These are phyloP conservation scores for Antheraea pernyi DNA, from an alignment of 1,140 invertebrate species.

Conservation along the genomic window DNA sequence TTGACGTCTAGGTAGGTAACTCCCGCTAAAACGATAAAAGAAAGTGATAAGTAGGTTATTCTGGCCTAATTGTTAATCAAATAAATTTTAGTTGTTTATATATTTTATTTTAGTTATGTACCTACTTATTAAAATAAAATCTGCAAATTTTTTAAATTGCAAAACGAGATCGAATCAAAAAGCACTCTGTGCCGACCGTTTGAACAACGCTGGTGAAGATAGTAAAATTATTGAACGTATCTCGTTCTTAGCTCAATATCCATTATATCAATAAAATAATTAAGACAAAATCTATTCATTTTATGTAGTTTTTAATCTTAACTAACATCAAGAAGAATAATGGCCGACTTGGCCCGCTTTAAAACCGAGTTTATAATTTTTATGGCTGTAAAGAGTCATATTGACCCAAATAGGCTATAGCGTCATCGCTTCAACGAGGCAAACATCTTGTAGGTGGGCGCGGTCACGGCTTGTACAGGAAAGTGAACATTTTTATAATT, in stretches of 20 bases:
- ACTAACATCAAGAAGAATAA: slow-evolving; percentile 3
- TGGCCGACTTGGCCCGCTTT: slow-evolving; percentile 5
- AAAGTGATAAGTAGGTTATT: too few relatives aligned
- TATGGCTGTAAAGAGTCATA: slow-evolving; percentile 53
- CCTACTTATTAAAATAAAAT: too few relatives aligned
- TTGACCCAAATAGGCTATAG: slow-evolving; percentile 69
- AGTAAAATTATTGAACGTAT: not conserved
- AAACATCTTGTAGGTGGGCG: slow-evolving; percentile 50
- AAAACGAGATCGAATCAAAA: too few relatives aligned
- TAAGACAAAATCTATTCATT: not conserved
- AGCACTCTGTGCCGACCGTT: too few relatives aligned
- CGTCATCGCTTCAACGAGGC: slow-evolving; percentile 57
- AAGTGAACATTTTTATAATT: not conserved
- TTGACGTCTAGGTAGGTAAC: too few relatives aligned
- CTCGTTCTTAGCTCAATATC: not conserved
- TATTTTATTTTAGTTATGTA: too few relatives aligned
- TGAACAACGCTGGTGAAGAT: too few relatives aligned
- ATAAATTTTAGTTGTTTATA: too few relatives aligned
- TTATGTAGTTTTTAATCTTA: slow-evolving; percentile 3
- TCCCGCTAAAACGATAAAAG: too few relatives aligned
- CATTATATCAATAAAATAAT: not conserved
- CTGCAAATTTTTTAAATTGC: too few relatives aligned
- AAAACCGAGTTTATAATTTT: slow-evolving; percentile 48
- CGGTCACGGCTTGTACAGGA: slow-evolving; percentile 19
- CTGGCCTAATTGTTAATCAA: too few relatives aligned